Percentiles rank a stretch among this genome's conserved stretches.
Conservation (phyloP, 1,140 invertebrate species). For the Daktulosphaira vitifoliae region DNA sequence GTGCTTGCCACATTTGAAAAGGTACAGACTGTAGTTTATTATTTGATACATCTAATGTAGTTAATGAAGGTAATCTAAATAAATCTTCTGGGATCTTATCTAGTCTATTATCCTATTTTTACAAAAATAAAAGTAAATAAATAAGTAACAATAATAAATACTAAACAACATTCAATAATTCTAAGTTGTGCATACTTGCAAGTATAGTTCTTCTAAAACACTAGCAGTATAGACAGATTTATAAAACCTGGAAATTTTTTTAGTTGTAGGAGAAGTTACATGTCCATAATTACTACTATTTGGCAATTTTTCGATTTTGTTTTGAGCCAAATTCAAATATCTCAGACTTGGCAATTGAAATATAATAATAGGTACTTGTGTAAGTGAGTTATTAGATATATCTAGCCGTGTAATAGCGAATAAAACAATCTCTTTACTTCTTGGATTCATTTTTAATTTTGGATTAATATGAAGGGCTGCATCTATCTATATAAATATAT, state of each 20-base stretch:
- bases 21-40: conserved; percentile 86
- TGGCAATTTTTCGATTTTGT: conserved; percentile 69
- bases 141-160: background rate
- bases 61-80: conserved; percentile 69
- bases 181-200: conserved; percentile 42
- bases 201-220: conserved; percentile 77
- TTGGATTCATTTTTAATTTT: conserved; percentile 61
- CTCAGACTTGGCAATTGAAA: conserved; percentile 71
- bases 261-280: conserved; percentile 26
- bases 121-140: background rate
- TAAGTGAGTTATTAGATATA: conserved; percentile 82
- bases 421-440: conserved; percentile 62
- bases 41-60: conserved; percentile 81
- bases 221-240: conserved; percentile 54
- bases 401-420: conserved; percentile 89
- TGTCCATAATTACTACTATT: conserved; percentile 43
- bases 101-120: conserved; percentile 67
- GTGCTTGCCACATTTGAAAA: conserved; percentile 79
- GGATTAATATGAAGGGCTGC: conserved; percentile 77
- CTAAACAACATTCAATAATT: background rate
- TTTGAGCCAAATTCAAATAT: conserved; percentile 77
- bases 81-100: conserved; percentile 68
- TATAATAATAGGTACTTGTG: conserved; percentile 66
- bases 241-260: conserved; percentile 35
- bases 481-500: conserved; percentile 45